Conservation (phyloP, 2,113 vertebrate genomes). For the Plestiodon gilberti region DNA sequence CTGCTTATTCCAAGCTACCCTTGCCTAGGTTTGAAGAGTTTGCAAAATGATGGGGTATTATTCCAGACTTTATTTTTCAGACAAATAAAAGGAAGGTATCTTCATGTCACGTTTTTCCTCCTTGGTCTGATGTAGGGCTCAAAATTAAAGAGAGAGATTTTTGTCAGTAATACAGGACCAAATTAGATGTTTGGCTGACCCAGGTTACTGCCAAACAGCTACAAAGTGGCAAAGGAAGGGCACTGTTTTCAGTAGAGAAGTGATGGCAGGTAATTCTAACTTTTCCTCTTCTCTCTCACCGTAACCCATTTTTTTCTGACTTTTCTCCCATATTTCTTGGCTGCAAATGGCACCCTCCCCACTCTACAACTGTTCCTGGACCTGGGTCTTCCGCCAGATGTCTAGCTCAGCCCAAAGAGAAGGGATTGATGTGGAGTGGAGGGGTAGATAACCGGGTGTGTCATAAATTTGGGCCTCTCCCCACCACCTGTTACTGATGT, state of each 20-base stretch:
- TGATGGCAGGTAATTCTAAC: background rate
- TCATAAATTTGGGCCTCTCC: background rate
- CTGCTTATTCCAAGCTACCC: background rate
- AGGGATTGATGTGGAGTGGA: background rate
- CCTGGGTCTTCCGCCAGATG: background rate
- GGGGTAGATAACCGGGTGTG: background rate
- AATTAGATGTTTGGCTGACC: background rate
- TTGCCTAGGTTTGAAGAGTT: background rate
- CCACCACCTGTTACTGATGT: background rate
- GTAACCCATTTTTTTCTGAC: background rate
- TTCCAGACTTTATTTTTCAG: constrained; percentile 1
- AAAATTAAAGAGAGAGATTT: background rate
- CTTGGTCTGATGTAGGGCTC: background rate
- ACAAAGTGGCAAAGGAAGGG: background rate
- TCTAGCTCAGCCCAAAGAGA: background rate
- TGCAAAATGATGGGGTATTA: background rate
- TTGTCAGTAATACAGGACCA: background rate
- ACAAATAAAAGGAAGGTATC: background rate
- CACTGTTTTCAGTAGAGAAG: background rate
- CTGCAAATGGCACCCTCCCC: background rate
- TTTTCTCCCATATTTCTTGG: background rate
- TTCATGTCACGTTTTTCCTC: background rate
- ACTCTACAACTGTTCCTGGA: background rate
- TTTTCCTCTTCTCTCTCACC: background rate
- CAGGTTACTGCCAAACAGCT: background rate